These are phyloP conservation scores for Nannospalax galili DNA, from an alignment of 2,113 vertebrate genomes.

Conservation along the genomic window DNA sequence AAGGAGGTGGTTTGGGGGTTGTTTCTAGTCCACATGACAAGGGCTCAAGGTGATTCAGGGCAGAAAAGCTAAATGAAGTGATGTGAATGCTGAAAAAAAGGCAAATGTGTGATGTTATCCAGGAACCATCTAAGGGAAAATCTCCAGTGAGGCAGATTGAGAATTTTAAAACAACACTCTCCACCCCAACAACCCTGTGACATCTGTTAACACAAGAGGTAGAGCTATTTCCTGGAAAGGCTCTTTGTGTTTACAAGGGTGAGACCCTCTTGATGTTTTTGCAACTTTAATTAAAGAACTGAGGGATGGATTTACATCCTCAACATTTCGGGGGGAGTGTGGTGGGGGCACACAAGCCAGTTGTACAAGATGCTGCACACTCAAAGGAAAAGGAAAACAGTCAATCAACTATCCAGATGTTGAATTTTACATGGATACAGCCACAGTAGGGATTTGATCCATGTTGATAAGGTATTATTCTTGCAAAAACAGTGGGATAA, in stretches of 20 bases:
- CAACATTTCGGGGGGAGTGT: neutral
- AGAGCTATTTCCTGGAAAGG: conserved; percentile 74
- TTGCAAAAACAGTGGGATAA: neutral
- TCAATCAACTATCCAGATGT: conserved; percentile 63
- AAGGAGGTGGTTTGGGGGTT: neutral
- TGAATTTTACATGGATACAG: conserved; percentile 31
- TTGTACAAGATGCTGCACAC: conserved; percentile 14
- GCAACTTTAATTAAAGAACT: conserved; percentile 65
- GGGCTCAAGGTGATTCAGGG: neutral
- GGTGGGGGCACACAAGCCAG: neutral
- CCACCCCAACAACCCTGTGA: conserved; percentile 49
- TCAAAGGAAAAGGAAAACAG: conserved; percentile 35
- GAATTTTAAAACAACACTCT: conserved; percentile 76
- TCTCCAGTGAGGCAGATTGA: conserved; percentile 40
- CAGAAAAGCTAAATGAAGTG: conserved; percentile 33
- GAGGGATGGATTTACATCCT: conserved; percentile 12
- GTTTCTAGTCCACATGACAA: conserved; percentile 30
- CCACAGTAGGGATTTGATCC: neutral
- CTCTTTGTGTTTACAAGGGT: conserved; percentile 64
- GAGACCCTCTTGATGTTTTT: conserved; percentile 69
- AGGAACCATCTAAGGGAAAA: conserved; percentile 66
- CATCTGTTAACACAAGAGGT: conserved; percentile 75
- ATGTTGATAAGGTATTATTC: conserved; percentile 52
- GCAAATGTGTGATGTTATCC: conserved; percentile 55
- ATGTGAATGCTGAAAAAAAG: conserved; percentile 31